Evolutionary conservation across 2,797 vertebrate genomes (phyloP), one percentile per base, ranked within the genome.

Genomic region (Pterois miles): DNA sequence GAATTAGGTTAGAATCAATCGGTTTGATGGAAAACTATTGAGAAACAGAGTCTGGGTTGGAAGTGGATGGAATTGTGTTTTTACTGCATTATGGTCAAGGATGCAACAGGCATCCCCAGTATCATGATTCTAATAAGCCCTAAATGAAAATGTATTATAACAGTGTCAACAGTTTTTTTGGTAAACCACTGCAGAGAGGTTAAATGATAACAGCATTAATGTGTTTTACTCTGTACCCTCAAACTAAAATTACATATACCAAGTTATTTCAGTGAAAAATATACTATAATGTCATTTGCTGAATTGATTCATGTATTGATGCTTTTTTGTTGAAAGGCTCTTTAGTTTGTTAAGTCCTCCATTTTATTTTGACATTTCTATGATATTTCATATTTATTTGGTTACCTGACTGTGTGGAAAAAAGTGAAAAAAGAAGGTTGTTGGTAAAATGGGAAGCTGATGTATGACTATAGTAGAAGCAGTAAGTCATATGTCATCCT

Each of bases 1-100:
- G 57, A 78, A 81, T 79, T 71, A 80, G 22, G 48, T 76, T 50
- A 31, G 43, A 77, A 76, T 78, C 69, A 84, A 68, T 62, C 2
- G 9, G 36, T 50, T 71, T 82, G 66, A 84, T 74, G 33, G 53
- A 76, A 72, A 74, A 60, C 14, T 71, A 71, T 52, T 62, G 23
- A 34, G 54, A 73, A 40, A 73, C 65, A 57, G 65, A 31, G n/a
- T 81, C 40, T 14, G 33, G 59, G 34, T 38, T 76, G 56, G 53
- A 70, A 70, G 38, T 62, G 36, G 57, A 81, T 25, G 33, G 27
- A 16, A 36, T 20, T 68, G 38, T 65, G 11, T 48, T 71, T 70
- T 62, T n/a, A 50, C 33, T 62, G 13, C 60, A 71, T 63, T 40
- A 36, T 22, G 11, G 18, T 59, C 8, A 66, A 48, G 12, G 2